Base-by-base conservation (phyloP, 2,888 invertebrate species). In the Gerris lacustris region DNA sequence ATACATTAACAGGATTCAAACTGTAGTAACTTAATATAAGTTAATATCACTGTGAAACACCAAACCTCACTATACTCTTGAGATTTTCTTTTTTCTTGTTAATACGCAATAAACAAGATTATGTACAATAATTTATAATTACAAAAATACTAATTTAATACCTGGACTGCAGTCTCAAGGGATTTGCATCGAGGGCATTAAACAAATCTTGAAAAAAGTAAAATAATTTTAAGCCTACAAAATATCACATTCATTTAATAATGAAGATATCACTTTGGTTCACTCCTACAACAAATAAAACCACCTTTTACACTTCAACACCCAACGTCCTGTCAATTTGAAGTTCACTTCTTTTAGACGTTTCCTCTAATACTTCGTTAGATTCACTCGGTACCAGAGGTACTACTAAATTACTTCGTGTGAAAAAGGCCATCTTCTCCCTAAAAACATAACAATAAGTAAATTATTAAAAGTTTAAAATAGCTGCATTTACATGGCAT, bases 381-480 rank as follows among this genome's bases (percentile, higher is more conserved):
- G 87, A 87, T 68, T 90, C 89, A 18, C 85, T 84, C 1, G 91
- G 90, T 74, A 91, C 80, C 74, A 89, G 85, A 71, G 92, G 92
- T 77, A 92, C 88, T 73, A 86, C 88, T 47, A 88, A 81, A 77
- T 89, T 91, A 74, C 88, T 86, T 77, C 90, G 87, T 0, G 94
- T 95, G 81, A 96, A 96, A 83, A 96, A 96, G 64, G 94, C 94
- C 90, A 96, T 95, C 82, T 96, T 96, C 82, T 96, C 95, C 83
- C 96, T 96, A 83, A 45, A 84, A 84, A 79, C 76, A 76, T 75
- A 73, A 15, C 67, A 43, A 69, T 43, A 70, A 6, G 45, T 47
- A 44, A 17, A 44, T 47, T 44, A 69, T 17, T 17, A 6, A 69
- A 66, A 66, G 11, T 15, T 31, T n/a, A 44, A 18, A 71, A 31